Percentiles rank a stretch among this genome's conserved stretches.
Conservation (phyloP, 2,113 vertebrate species). For the Stictonetta naevosa region DNA sequence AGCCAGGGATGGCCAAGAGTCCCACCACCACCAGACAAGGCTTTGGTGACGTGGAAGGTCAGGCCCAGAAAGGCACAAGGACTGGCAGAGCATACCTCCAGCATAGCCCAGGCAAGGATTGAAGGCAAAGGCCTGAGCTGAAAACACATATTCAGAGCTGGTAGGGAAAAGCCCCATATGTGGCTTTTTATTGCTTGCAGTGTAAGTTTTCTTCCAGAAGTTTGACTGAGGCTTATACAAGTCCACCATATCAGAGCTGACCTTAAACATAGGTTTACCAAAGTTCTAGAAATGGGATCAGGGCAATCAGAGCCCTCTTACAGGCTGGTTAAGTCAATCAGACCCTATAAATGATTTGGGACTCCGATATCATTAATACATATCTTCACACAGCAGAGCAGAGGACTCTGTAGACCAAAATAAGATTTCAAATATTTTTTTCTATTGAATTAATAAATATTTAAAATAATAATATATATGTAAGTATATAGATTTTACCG, state of each 20-base stretch:
- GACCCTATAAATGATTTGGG: background rate
- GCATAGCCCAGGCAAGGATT: background rate
- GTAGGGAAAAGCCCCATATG: background rate
- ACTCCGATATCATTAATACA: background rate
- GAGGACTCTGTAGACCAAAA: background rate
- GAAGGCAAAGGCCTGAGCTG: background rate
- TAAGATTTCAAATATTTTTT: background rate
- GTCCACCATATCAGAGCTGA: background rate
- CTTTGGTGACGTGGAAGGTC: background rate
- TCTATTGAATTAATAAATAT: background rate
- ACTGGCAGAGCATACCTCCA: background rate
- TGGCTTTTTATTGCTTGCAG: background rate
- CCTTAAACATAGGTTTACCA: background rate
- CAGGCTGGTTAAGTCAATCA: background rate
- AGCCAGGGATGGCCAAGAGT: background rate
- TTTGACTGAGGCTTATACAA: background rate
- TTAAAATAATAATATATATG: background rate
- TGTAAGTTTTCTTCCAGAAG: background rate
- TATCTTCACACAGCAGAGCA: background rate
- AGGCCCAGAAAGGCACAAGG: accelerated
- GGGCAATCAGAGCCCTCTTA: background rate
- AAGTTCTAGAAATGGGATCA: too few species aligned
- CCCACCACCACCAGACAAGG: background rate
- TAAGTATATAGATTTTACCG: background rate
- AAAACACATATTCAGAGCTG: background rate